Conservation (phyloP, 2,797 vertebrate genomes). For the Masticophis lateralis region DNA sequence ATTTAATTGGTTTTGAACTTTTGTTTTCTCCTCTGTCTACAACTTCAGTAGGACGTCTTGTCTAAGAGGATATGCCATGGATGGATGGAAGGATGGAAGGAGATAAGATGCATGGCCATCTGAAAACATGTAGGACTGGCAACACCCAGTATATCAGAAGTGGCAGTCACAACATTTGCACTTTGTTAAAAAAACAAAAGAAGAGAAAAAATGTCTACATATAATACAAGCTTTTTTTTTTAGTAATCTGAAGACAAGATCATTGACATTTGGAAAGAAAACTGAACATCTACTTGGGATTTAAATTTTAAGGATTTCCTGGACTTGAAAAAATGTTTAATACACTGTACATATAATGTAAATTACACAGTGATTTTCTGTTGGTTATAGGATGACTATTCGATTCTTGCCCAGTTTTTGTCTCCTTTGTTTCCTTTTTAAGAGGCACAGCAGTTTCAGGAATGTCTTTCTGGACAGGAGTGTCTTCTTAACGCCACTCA, state of each 20-base stretch:
- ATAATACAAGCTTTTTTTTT: conserved; percentile 56
- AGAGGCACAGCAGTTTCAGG: conserved; percentile 9
- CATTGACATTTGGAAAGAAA: conserved; percentile 50
- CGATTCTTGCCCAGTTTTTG: conserved; percentile 47
- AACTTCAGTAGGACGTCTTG: conserved; percentile 85
- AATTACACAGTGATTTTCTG: conserved; percentile 82
- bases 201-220: conserved; percentile 62
- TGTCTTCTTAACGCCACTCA: neutral
- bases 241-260: conserved; percentile 59
- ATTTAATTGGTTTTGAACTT: conserved; percentile 33
- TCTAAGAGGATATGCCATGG: conserved; percentile 78
- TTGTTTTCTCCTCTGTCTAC: neutral
- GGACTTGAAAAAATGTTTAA: conserved; percentile 70
- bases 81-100: conserved; percentile 24
- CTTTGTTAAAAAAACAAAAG: conserved; percentile 71
- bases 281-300: conserved; percentile 78
- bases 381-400: conserved; percentile 68
- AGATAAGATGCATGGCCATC: conserved; percentile 41
- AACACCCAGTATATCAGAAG: conserved; percentile 63
- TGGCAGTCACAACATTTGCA: conserved; percentile 73
- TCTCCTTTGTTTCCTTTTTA: neutral
- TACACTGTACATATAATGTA: conserved; percentile 83
- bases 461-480: neutral
- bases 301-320: conserved; percentile 63
- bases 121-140: conserved; percentile 46